A percentile compares a stretch with the other conserved stretches of the same genome.
These are phyloP conservation scores for Ploceus nigricollis DNA, from an alignment of 2,113 vertebrate genomes.

Conservation along the genomic window DNA sequence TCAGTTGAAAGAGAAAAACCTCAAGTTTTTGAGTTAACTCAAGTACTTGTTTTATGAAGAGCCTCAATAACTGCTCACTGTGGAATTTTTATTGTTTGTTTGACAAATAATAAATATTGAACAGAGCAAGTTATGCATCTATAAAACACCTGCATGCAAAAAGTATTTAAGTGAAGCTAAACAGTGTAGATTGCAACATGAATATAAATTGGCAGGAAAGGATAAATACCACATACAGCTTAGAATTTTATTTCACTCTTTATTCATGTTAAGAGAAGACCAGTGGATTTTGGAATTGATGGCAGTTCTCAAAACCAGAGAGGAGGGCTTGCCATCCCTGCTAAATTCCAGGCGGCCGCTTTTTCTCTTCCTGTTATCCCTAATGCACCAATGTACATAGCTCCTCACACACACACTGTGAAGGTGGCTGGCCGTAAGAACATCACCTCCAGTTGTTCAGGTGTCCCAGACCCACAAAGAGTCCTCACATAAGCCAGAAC, in stretches of 20 bases:
- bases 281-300: neutral
- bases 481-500: neutral
- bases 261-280: neutral
- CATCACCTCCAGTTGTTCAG: neutral
- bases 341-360: neutral
- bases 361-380: neutral
- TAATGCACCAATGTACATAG: too few species aligned
- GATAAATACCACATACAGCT: neutral
- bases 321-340: neutral
- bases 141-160: neutral
- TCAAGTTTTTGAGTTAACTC: too few species aligned
- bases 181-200: neutral
- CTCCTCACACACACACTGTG: rapidly evolving
- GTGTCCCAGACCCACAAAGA: neutral
- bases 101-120: neutral
- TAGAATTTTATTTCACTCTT: neutral
- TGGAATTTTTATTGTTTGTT: neutral
- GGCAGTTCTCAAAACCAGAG: neutral
- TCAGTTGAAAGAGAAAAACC: neutral
- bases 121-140: neutral
- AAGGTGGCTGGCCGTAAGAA: rapidly evolving
- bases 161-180: neutral
- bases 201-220: neutral
- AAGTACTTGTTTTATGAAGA: neutral
- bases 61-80: neutral